Evolutionary conservation across 2,113 vertebrate species (phyloP), one percentile per base, ranked within the genome.

Genomic region (Triplophysa dalaica): DNA sequence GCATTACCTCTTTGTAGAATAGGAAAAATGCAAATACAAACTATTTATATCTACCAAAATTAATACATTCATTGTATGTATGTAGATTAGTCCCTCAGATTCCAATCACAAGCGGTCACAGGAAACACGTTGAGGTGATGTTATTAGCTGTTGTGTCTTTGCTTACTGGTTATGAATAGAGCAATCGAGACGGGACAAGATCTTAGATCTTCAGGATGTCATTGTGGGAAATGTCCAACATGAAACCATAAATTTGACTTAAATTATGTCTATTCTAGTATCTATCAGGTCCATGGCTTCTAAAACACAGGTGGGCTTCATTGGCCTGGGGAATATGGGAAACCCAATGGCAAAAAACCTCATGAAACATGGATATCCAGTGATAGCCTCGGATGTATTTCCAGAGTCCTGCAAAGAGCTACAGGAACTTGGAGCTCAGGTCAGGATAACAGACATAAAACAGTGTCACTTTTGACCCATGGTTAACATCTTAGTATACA

Each of bases 301-400:
- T 66, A 98, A 99, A 91, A 98, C 96, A 70, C 94, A 94, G 33
- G 95, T 99, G 89, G 98, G 98, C 86, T 99, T 99, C 84, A 72
- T 99, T 90, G 98, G 98, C 58, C 89, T 99, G 87, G 98, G 98
- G 76, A 98, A 99, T 83, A 99, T 99, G 98, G 98, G 98, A 82
- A 98, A 95, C 88, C 97, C 97, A 83, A 99, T 99, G 98, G 98
- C 98, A 75, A 98, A 95, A 93, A 99, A 99, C 85, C 92, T 99
- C 85, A 84, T 98, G 87, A 97, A 98, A 86, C 93, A 98, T 17
- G 97, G 97, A 82, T 99, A 98, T 84, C 98, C 97, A 10, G 90
- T 99, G 78, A 91, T 98, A 85, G 94, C 96, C 52, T 94, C 95
- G 48, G 98, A 99, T 88, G 92, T 98, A 13, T 99, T 99, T 88